Conservation (phyloP, 2,888 invertebrate genomes). For the Volucella inflata region DNA sequence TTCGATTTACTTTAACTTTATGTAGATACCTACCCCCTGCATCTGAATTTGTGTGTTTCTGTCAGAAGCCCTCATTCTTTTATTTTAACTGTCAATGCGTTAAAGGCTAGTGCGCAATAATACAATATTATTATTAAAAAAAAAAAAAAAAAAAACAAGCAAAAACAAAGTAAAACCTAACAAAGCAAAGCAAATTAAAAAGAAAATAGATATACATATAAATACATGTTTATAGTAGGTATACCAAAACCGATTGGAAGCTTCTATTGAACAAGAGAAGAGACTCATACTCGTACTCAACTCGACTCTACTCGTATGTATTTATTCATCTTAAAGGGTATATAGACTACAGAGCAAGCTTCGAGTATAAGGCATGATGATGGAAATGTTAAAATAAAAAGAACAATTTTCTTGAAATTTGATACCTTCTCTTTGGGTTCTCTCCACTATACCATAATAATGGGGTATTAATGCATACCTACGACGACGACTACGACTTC, state of each 20-base stretch:
- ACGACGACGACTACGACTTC: conserved; percentile 32
- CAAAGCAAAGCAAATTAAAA: conserved; percentile 46
- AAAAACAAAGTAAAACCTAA: conserved; percentile 48
- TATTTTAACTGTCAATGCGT: conserved; percentile 72
- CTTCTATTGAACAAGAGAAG: conserved; percentile 61
- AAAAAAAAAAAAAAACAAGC: conserved; percentile 38
- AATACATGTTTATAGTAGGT: no score
- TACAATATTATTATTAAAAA: conserved; percentile 64
- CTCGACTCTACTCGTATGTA: conserved; percentile 31
- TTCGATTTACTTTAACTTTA: conserved; percentile 66
- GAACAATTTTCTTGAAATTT: conserved; percentile 72
- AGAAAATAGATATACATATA: conserved; percentile 19
- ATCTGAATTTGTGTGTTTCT: conserved; percentile 21
- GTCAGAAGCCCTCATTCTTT: conserved; percentile 60
- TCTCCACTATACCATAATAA: conserved; percentile 71
- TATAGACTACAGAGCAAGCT: conserved; percentile 59
- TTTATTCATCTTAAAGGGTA: conserved; percentile 62
- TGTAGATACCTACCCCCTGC: conserved; percentile 2
- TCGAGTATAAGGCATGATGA: conserved; percentile 34
- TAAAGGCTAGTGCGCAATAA: conserved; percentile 76
- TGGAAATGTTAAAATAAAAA: conserved; percentile 46
- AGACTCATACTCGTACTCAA: no score
- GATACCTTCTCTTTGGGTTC: conserved; percentile 68
- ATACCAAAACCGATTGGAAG: conserved; percentile 59
- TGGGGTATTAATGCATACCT: conserved; percentile 74